Evolutionary conservation across 1,140 invertebrate genomes (phyloP).

Genomic region (Plodia interpunctella): DNA sequence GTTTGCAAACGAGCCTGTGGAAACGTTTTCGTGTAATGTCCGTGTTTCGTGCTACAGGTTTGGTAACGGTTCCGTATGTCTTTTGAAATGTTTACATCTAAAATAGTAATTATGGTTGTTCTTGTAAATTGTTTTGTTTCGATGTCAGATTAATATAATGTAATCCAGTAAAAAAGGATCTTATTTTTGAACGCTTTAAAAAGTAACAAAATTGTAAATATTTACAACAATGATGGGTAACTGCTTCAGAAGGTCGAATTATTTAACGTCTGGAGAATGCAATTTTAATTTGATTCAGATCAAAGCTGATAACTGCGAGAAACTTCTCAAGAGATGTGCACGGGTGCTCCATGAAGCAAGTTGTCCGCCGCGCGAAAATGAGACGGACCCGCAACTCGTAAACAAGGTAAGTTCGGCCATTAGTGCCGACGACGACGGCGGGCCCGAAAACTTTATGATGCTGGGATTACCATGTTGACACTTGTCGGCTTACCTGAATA

Average conservation of each 20-base stretch:
- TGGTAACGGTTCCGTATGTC: too few relatives aligned
- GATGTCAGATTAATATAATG: too few relatives aligned
- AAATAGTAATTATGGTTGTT: too few relatives aligned
- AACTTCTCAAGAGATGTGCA: not conserved
- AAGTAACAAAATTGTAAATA: too few relatives aligned
- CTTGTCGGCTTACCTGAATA: not conserved
- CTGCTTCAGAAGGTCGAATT: too few relatives aligned
- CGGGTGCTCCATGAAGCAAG: not conserved
- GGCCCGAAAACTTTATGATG: not conserved
- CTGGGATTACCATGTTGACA: not conserved
- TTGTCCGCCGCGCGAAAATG: not conserved
- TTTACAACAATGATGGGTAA: not conserved
- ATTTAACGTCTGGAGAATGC: not conserved
- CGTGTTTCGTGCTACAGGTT: too few relatives aligned
- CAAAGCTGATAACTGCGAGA: not conserved
- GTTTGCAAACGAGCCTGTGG: not conserved
- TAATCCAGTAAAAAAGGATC: too few relatives aligned
- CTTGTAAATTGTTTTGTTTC: too few relatives aligned
- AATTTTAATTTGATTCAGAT: not conserved
- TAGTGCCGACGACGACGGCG: not conserved
- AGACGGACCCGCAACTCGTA: not conserved
- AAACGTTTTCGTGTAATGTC: not conserved
- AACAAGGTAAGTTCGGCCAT: slow-evolving; percentile 2
- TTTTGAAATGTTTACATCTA: too few relatives aligned
- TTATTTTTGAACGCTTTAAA: too few relatives aligned